Evolutionary conservation across 2,797 vertebrate genomes (phyloP), one percentile per base, ranked within the genome.

Genomic region (Octomys mimax): DNA sequence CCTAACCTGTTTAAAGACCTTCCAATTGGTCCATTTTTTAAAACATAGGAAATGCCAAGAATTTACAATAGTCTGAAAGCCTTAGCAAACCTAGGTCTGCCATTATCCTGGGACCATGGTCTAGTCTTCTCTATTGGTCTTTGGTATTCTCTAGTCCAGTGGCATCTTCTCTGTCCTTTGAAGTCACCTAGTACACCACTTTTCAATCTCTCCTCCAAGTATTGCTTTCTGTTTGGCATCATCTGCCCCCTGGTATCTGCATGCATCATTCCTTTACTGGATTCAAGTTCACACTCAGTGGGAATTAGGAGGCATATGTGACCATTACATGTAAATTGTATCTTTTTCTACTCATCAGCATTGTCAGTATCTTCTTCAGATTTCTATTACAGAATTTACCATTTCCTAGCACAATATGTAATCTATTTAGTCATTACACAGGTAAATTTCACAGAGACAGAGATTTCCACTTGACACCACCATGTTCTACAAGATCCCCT

Each of bases 21-120:
- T 90, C 14, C 21, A 28, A 1, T 36, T 16, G 19, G 24, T 46
- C 54, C 14, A 3, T 57, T 12, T 57, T 73, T 59, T 49, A 42
- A 19, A 2, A 28, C 66, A 1, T 42, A 62, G 54, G 4, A 57
- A 71, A 80, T 33, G 36, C 16, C 14, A 24, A 24, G 39, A 68
- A 49, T 39, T 68, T 33, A 14, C 0, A 42, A 1, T 7, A 28
- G 12, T 22, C n/a, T 42, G 26, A 57, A 75, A 61, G 14, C 10
- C n/a, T 59, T 28, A 31, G 5, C 0, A 14, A 68, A 3, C 21
- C 36, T 11, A 26, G 24, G 0, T 73, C 16, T 2, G 5, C 22
- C 49, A 33, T 26, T 26, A 1, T 61, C 18, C 14, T 28, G 8
- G 39, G 3, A 6, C 4, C 64, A 42, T 22, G 73, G 78, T n/a